Evolutionary conservation across 2,113 vertebrate species (phyloP).

Genomic region (Morone saxatilis): DNA sequence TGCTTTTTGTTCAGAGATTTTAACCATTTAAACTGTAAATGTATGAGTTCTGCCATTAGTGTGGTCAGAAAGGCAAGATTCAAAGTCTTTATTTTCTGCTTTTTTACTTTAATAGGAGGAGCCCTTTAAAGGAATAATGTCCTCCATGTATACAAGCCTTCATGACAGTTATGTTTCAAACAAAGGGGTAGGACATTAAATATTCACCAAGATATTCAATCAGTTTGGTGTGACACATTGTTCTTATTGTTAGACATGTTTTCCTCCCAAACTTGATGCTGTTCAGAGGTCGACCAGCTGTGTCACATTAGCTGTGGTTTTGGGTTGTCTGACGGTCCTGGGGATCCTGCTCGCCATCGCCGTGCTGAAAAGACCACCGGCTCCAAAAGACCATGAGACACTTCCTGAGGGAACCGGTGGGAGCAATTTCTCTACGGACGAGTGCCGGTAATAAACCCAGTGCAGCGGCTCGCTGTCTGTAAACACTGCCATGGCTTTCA

Average conservation of each 20-base stretch:
- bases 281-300: slow-evolving; percentile 63
- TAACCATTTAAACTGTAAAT: background rate
- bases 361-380: slow-evolving; percentile 68
- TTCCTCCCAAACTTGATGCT: background rate
- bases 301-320: slow-evolving; percentile 42
- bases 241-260: background rate
- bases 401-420: background rate
- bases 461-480: background rate
- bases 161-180: slow-evolving; percentile 69
- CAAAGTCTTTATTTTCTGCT: background rate
- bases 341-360: slow-evolving; percentile 76
- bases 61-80: background rate
- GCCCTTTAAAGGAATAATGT: slow-evolving; percentile 42
- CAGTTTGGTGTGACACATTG: background rate
- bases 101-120: slow-evolving; percentile 26
- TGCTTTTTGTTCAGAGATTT: slow-evolving; percentile 2
- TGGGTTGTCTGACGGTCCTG: slow-evolving; percentile 70
- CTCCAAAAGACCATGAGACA: slow-evolving; percentile 8
- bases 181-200: slow-evolving; percentile 66
- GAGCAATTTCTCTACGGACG: slow-evolving; percentile 9
- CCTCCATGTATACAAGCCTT: slow-evolving; percentile 66
- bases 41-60: background rate
- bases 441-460: slow-evolving; percentile 76
- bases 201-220: background rate
- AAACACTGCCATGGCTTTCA: background rate